phyloP scores from a whole-genome alignment of 2,113 vertebrate genomes.

The Otus sunia region DNA sequence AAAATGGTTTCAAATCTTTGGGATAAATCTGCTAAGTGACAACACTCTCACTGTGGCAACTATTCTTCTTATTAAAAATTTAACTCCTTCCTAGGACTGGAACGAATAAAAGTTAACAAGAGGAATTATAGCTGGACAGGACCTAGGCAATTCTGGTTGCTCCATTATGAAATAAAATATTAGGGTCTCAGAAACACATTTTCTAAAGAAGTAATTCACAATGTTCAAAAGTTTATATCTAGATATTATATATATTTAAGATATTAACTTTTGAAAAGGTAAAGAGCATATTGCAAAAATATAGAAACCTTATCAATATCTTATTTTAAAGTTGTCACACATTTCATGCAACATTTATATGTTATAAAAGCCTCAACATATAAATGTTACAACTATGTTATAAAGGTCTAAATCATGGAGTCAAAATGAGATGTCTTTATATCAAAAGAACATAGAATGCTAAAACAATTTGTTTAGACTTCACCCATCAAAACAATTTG shows the following conservation, averaged over 20 bases:
- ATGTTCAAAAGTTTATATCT: background rate
- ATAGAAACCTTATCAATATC: background rate
- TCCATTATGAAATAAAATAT: background rate
- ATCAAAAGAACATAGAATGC: conserved; percentile 27
- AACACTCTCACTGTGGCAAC: background rate
- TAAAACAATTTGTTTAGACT: conserved; percentile 66
- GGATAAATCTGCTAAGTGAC: background rate
- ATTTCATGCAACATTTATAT: background rate
- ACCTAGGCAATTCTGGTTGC: background rate
- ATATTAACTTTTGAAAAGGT: background rate
- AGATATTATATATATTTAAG: background rate
- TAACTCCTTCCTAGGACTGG: background rate
- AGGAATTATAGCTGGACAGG: background rate
- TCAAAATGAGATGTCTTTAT: conserved; percentile 50
- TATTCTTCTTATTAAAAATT: background rate
- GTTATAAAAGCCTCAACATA: background rate
- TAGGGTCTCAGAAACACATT: background rate
- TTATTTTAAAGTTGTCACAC: background rate
- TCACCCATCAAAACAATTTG: conserved; percentile 60
- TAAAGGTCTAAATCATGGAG: conserved; percentile 48
- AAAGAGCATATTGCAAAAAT: background rate
- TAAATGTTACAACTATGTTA: background rate
- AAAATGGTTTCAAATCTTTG: background rate
- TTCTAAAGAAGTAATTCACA: background rate
- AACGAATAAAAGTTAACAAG: background rate